Base-by-base conservation (phyloP, 2,113 vertebrate species). In the Nannobrachium achirus region DNA sequence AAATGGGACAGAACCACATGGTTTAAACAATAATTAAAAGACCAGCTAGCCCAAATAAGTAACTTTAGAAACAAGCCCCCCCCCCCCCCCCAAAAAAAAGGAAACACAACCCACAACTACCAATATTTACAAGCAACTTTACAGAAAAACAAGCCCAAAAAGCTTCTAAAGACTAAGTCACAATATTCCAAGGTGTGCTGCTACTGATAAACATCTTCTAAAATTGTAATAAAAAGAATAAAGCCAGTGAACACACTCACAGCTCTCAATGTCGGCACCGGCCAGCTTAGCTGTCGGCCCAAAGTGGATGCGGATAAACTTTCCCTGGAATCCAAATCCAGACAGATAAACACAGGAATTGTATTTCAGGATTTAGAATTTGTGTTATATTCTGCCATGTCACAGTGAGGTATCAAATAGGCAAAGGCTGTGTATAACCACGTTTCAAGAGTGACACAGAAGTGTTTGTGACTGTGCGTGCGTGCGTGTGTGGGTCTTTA, bases 271-370 rank as follows among this genome's bases (percentile, higher is more conserved):
- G 75, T 95, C 94, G 0, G 93, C 94, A 5, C 93, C 94, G 13
- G 94, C 90, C 72, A 95, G 89, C 72, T 95, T 95, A 76, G 94
- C 93, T 25, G 92, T 95, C 7, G 92, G 87, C 72, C 95, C 94
- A 55, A 95, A 96, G 76, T 95, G 94, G 83, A 96, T 95, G 76
- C 90, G 86, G 72, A 96, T 96, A 69, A 94, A 96, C 86, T 95
- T 96, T 42, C 93, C 94, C 94, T 95, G 10, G 53, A 69, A 76
- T 1, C 68, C 16, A 63, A 7, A 52, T n/a, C n/a, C 44, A 60
- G 6, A 69, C 8, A 63, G 13, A 25, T 4, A 33, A 33, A 18
- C 18, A 42, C 13, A 60, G 6, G 33, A 39, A 42, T 40, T 5
- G 4, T 61, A 8, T 48, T 42, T 2, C 42, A 10, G 56, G 4